Conservation (phyloP, 2,113 vertebrate genomes). For the Pterocles gutturalis region DNA sequence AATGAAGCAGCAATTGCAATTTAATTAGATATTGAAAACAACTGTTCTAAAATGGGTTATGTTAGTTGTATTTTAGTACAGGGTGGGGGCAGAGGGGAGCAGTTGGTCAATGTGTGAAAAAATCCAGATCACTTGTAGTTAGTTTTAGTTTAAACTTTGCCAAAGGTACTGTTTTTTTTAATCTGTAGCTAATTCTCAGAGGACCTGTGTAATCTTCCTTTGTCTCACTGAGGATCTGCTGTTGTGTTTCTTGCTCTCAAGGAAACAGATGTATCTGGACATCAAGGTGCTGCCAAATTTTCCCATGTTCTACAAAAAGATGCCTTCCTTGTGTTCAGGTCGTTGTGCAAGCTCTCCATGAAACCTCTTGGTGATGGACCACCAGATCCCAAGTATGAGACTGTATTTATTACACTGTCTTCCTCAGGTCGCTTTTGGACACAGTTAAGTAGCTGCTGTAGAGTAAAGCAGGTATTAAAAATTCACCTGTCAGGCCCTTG, state of each 20-base stretch:
- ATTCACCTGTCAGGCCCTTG: background rate
- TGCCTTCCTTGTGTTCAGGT: conserved; percentile 96
- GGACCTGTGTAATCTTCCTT: background rate
- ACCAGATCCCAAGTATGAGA: conserved; percentile 93
- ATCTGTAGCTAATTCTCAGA: background rate
- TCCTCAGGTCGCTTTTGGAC: background rate
- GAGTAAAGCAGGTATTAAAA: background rate
- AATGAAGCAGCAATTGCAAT: background rate
- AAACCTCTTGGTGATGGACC: conserved; percentile 96
- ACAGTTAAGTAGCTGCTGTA: background rate
- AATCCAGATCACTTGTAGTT: background rate
- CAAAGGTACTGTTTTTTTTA: background rate
- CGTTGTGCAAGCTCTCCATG: conserved; percentile 97
- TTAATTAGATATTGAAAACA: background rate
- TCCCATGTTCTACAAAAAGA: conserved; percentile 96
- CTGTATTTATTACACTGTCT: background rate
- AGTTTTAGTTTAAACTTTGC: background rate
- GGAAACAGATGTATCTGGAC: conserved; percentile 88
- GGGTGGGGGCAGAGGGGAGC: background rate
- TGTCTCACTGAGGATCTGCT: background rate
- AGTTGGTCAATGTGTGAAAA: background rate
- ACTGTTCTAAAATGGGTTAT: background rate
- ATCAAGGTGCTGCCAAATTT: conserved; percentile 83
- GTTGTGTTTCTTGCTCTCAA: conserved; percentile 56
- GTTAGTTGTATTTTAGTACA: background rate